Evolutionary conservation across 2,113 vertebrate species (phyloP).

Genomic region (Aegotheles bennettii): DNA sequence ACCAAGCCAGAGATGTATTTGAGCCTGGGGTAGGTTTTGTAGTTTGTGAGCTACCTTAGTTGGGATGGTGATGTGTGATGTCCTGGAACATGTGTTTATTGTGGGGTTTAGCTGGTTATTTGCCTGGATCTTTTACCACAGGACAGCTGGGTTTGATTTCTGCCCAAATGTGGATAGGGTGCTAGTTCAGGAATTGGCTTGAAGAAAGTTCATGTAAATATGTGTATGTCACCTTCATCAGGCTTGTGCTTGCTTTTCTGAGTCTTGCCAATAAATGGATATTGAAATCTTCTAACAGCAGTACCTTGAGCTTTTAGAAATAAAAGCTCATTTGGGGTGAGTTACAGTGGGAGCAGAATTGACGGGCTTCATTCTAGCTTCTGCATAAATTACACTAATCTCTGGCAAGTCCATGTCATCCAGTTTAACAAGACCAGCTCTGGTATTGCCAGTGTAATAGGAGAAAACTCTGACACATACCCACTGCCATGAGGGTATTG

Average conservation of each 20-base stretch:
- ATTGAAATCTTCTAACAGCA: background rate
- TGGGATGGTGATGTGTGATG: background rate
- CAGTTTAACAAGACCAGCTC: background rate
- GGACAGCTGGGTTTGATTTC: background rate
- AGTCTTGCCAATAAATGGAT: background rate
- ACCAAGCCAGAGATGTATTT: background rate
- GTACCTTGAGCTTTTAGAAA: background rate
- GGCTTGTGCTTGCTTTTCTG: background rate
- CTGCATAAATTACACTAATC: background rate
- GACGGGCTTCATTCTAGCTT: background rate
- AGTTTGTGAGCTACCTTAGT: background rate
- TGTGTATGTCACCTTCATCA: background rate
- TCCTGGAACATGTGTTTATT: background rate
- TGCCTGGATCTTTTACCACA: background rate
- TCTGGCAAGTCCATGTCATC: background rate
- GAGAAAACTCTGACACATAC: background rate
- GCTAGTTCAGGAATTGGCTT: background rate
- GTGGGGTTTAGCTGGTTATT: background rate
- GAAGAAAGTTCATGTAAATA: background rate
- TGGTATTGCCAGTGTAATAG: fast-evolving
- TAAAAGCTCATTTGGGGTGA: background rate
- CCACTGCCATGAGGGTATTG: fast-evolving
- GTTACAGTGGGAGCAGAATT: background rate
- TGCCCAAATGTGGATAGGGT: background rate
- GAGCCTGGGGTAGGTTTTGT: background rate